Evolutionary conservation across 2,797 vertebrate genomes (phyloP).

Genomic region (Phalanger gymnotis): DNA sequence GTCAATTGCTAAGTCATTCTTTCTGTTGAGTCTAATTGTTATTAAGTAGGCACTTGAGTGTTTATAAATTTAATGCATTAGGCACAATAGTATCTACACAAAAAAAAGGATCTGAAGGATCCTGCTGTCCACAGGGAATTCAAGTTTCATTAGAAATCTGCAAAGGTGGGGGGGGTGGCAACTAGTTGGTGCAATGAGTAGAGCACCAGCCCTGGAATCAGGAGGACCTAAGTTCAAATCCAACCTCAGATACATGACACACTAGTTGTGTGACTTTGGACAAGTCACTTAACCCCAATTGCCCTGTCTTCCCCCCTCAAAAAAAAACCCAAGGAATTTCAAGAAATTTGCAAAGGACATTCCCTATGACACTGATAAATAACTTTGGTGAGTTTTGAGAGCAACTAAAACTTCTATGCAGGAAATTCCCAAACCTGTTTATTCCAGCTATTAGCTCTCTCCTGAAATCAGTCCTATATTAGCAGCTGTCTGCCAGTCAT

Average conservation of each 20-base stretch:
- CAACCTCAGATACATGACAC: too few relatives aligned
- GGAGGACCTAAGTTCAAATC: too few relatives aligned
- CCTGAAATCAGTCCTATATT: neutral
- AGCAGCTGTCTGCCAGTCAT: neutral
- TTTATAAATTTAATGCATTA: neutral
- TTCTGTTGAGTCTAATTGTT: neutral
- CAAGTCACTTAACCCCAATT: too few relatives aligned
- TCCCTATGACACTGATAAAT: neutral
- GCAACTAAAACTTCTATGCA: neutral
- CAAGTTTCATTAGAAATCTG: neutral
- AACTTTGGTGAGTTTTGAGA: neutral
- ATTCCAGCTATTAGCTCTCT: neutral
- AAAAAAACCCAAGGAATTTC: too few relatives aligned
- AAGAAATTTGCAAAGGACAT: neutral
- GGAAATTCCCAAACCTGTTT: neutral
- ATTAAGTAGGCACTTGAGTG: neutral
- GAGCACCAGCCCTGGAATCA: too few relatives aligned
- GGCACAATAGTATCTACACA: neutral
- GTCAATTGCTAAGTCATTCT: neutral
- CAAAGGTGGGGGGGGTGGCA: too few relatives aligned
- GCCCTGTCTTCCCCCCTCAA: too few relatives aligned
- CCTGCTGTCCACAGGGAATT: neutral
- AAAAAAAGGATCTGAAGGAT: neutral
- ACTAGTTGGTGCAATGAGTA: too few relatives aligned
- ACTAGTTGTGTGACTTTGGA: too few relatives aligned